Evolutionary conservation across 2,113 vertebrate species (phyloP), one percentile per base, ranked within the genome.

Genomic region (Spea multiplicata): DNA sequence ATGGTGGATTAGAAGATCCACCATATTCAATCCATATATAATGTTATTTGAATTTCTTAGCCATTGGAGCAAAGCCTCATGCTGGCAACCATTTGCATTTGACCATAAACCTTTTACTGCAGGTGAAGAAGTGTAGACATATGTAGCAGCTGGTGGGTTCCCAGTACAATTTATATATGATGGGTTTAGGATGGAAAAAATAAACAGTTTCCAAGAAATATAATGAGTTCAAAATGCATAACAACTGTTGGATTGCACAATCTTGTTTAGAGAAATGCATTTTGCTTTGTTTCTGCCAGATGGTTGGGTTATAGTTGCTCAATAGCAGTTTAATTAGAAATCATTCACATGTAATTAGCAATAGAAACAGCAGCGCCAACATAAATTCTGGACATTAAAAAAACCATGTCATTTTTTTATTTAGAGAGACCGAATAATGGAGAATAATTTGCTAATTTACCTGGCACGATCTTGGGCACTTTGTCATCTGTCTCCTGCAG

Each of bases 291-390:
- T 45, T 64, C 46, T 71, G 59, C 57, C 76, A 78, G 76, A 78
- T 78, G 76, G 76, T 55, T 71, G 8, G 12, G 30, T 48, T 10
- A 71, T 53, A 65, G 10, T 45, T 44, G 14, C 47, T 71, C 67
- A 78, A 78, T 78, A 65, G 68, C 17, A 8, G 53, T 17, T 59
- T 53, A 78, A 78, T 78, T 71, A 65, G 76, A 53, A 52, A 71
- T 53, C 12, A 71, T 17, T 78, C 14, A 66, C 65, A 65, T 62
- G 59, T 65, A 65, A 78, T 78, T 71, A 71, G 57, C 46, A 12
- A 16, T 71, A 65, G 57, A 53, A 57, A 71, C 14, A 52, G 44
- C 47, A 8, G 17, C 65, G 76, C 48, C 68, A 78, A 70, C 30
- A 71, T 14, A 71, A 71, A 78, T 78, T 62, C 57, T 64, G 57